Percentiles rank a stretch among this genome's conserved stretches.
phyloP scores from a whole-genome alignment of 2,797 vertebrate genomes.

The Brachyrhaphis roseni region DNA sequence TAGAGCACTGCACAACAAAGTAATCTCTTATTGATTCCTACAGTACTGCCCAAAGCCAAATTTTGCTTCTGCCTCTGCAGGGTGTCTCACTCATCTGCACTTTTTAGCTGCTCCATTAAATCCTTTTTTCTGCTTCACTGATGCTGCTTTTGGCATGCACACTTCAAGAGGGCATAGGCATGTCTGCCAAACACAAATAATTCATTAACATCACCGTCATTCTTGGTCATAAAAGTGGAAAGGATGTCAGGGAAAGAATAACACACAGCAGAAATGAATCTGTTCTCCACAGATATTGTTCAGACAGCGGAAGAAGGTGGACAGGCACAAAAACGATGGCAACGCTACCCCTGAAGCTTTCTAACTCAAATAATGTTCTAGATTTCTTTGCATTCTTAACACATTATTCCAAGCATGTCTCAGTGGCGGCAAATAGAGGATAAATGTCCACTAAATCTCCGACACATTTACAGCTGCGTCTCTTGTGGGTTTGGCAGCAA shows the following conservation, averaged over 20 bases:
- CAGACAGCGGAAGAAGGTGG: conserved; percentile 16
- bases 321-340: conserved; percentile 9
- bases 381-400: conserved; percentile 4
- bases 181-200: conserved; percentile 33
- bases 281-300: conserved; percentile 3
- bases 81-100: background rate
- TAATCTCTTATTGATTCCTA: conserved; percentile 25
- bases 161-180: background rate
- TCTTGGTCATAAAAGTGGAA: conserved; percentile 11
- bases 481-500: conserved; percentile 20
- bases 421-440: conserved; percentile 6
- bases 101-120: conserved; percentile 18
- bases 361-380: conserved; percentile 8
- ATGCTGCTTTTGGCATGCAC: conserved; percentile 18
- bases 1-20: conserved; percentile 11
- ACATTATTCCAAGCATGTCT: conserved; percentile 30
- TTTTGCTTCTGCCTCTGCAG: conserved; percentile 6
- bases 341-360: background rate
- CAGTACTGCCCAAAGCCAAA: conserved; percentile 13
- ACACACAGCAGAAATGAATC: conserved; percentile 15
- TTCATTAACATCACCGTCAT: conserved; percentile 21
- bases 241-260: conserved; percentile 4
- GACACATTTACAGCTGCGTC: conserved; percentile 21
- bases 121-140: conserved; percentile 23
- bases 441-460: conserved; percentile 18